Conservation (phyloP, 2,113 vertebrate species). For the Pionites leucogaster region DNA sequence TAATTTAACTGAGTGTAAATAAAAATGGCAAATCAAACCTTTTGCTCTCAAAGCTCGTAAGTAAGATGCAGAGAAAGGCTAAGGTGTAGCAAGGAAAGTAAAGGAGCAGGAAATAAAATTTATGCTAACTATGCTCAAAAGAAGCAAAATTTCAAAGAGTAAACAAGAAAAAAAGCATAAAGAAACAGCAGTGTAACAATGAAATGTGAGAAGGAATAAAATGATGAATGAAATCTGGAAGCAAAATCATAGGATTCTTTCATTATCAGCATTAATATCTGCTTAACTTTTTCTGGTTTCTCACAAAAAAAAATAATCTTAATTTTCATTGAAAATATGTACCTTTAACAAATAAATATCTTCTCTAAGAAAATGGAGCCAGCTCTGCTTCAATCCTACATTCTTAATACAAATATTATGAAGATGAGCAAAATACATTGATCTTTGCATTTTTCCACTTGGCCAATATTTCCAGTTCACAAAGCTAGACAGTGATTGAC, state of each 20-base stretch:
- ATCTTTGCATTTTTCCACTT: neutral
- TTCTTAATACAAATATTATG: neutral
- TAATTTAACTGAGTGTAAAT: neutral
- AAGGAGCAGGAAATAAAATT: neutral
- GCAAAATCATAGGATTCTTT: neutral
- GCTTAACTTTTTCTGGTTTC: neutral
- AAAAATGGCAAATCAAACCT: neutral
- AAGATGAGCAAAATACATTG: neutral
- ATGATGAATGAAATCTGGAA: neutral
- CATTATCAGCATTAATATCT: neutral
- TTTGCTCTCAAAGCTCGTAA: neutral
- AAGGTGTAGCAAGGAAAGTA: neutral
- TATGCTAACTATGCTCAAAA: neutral
- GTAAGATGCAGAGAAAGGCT: neutral
- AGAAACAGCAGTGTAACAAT: neutral
- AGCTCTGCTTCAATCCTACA: neutral
- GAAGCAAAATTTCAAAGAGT: neutral
- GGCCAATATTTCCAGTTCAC: neutral
- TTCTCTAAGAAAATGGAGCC: neutral
- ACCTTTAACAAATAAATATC: neutral
- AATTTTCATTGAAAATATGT: neutral
- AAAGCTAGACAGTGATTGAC: fast-evolving
- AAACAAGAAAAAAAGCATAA: neutral
- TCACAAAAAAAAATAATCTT: fast-evolving
- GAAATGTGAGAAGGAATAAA: neutral